Evolutionary conservation across 2,888 invertebrate species (phyloP).

Genomic region (Athetis lepigone): DNA sequence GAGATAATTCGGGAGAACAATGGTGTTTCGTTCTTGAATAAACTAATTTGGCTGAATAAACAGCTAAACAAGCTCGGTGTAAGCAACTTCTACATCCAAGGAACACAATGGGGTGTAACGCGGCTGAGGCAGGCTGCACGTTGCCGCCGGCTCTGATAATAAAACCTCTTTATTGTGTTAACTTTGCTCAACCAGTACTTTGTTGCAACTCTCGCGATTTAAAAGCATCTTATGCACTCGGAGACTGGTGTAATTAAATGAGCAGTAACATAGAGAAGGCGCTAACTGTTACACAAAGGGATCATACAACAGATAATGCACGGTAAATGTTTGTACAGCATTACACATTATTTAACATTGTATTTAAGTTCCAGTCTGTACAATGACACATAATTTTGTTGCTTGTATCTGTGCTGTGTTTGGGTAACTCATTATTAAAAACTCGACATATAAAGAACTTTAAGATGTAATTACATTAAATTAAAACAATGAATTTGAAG

Average conservation of each 20-base stretch:
- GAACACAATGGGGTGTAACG: conserved; percentile 49
- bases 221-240: conserved; percentile 42
- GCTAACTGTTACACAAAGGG: conserved; percentile 53
- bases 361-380: conserved; percentile 34
- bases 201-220: conserved; percentile 48
- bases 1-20: conserved; percentile 47
- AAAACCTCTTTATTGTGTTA: conserved; percentile 50
- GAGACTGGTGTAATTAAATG: conserved; percentile 50
- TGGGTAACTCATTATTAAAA: conserved; percentile 24
- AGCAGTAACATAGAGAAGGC: conserved; percentile 35
- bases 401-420: conserved; percentile 10
- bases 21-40: conserved; percentile 55
- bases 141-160: conserved; percentile 47
- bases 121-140: conserved; percentile 27
- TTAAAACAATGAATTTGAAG: too few relatives aligned
- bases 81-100: conserved; percentile 47
- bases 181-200: conserved; percentile 46
- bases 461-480: too few relatives aligned
- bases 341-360: conserved; percentile 30
- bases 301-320: conserved; percentile 44
- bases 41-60: conserved; percentile 55
- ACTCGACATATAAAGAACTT: too few relatives aligned
- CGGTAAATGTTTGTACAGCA: conserved; percentile 43
- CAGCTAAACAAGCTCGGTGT: conserved; percentile 41
- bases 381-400: conserved; percentile 39